Evolutionary conservation across 2,888 invertebrate species (phyloP), one percentile per base, ranked within the genome.

Genomic region (Alcis repandata): DNA sequence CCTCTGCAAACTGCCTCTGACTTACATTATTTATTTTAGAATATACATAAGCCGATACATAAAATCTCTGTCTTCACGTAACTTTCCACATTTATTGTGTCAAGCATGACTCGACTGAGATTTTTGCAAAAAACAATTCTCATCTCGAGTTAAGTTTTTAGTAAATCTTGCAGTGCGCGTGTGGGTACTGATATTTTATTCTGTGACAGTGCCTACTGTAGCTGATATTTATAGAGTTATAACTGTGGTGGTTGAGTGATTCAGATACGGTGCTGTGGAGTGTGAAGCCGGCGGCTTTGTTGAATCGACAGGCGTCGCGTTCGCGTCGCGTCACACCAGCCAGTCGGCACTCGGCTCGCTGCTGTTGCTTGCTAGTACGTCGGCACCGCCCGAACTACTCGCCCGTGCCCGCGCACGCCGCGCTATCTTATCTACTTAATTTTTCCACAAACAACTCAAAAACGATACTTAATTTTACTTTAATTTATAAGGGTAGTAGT

Each of bases 361-460:
- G 7, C 45, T 36, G 52, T 17, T 33, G 13, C 41, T 52, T 13
- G 56, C 63, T 75, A 82, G 83, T 84, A 70, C 71, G 73, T 68
- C 78, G 81, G 79, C 79, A 74, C 75, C 78, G 79, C 75, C 76
- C 79, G 81, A 71, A 73, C 70, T 63, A 40, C 57, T 56, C 67
- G 78, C 76, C 54, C 56, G 79, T 49, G 59, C 33, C 13, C 45
- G 46, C 33, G 59, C 53, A 54, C 66, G 59, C 59, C 70, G 64
- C 62, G 64, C 63, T 46, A 67, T 40, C 40, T 46, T 63, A 65
- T 72, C 54, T 72, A 70, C 62, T 66, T 72, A 71, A 69, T 70
- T 79, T 75, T 75, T 22, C 76, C 74, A 78, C 68, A 72, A 76
- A 80, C 71, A 71, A 70, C 58, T 65, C 54, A 57, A 58, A 58